These are phyloP conservation scores for Chionomys nivalis DNA, from an alignment of 2,113 vertebrate genomes.

Conservation along the genomic window DNA sequence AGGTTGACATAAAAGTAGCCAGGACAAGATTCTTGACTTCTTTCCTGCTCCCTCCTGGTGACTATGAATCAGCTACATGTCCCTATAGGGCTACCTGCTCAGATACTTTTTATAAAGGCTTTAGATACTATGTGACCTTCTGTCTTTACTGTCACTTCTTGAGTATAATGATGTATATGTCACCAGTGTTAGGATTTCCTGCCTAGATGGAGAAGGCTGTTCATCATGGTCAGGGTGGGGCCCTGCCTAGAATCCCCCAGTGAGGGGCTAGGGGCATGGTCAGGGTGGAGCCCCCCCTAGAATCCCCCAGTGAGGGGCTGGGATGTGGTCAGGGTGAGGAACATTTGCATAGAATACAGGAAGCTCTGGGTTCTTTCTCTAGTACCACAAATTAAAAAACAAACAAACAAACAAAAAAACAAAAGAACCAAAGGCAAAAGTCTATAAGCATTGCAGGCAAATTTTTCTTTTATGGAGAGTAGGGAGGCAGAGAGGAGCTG, in stretches of 20 bases:
- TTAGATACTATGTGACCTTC: neutral
- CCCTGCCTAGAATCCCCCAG: no score
- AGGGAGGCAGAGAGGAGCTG: neutral
- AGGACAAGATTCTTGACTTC: neutral
- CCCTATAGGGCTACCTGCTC: neutral
- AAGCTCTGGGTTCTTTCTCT: neutral
- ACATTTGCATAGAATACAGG: neutral
- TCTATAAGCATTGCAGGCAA: neutral
- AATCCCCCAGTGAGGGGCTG: neutral
- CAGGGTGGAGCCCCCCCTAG: neutral
- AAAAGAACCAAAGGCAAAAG: no score
- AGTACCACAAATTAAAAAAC: neutral
- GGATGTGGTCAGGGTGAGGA: neutral
- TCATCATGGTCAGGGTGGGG: no score
- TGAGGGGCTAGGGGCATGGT: no score
- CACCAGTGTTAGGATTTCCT: neutral
- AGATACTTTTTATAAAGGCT: neutral
- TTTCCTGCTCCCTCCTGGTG: neutral
- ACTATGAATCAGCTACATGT: neutral
- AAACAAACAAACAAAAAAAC: no score
- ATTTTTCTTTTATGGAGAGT: neutral
- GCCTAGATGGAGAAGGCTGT: neutral
- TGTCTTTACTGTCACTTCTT: neutral
- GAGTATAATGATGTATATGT: neutral
- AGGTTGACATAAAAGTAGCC: neutral